Evolutionary conservation across 2,888 invertebrate species (phyloP).

Genomic region (Chromoteleia sp.): DNA sequence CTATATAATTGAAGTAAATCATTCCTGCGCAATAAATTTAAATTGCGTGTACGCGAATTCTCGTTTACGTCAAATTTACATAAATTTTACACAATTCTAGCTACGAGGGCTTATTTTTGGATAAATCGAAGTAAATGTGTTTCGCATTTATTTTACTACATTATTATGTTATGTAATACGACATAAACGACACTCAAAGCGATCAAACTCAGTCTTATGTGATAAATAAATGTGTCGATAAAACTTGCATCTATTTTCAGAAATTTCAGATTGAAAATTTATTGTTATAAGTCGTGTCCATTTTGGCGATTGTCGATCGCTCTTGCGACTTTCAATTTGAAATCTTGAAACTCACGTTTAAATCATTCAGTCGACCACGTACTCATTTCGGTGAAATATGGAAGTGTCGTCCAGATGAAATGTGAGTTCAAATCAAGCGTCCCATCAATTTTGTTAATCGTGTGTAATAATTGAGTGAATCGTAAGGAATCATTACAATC

Average conservation of each 20-base stretch:
- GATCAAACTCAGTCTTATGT: slow-evolving; percentile 38
- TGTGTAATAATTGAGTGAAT: too few species aligned
- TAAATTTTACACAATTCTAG: too few species aligned
- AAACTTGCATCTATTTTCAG: slow-evolving; percentile 10
- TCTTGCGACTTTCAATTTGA: background rate
- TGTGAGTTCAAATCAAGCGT: too few species aligned
- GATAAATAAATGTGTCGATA: slow-evolving; percentile 24
- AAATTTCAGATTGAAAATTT: background rate
- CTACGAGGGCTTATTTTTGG: background rate
- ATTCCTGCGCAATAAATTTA: too few species aligned
- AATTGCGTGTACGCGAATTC: too few species aligned
- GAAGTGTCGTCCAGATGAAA: too few species aligned
- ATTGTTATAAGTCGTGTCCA: background rate
- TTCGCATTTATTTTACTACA: slow-evolving; percentile 33
- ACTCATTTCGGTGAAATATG: too few species aligned
- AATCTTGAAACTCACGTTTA: background rate
- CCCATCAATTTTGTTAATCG: too few species aligned
- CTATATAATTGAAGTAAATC: too few species aligned
- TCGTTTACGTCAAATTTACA: too few species aligned
- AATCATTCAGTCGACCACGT: background rate
- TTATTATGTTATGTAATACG: slow-evolving; percentile 11
- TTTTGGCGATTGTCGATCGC: background rate
- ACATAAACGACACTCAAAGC: slow-evolving; percentile 29
- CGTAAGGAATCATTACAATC: too few species aligned
- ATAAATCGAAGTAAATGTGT: too few species aligned